phyloP scores from a whole-genome alignment of 2,888 invertebrate species.

The Merodon equestris region DNA sequence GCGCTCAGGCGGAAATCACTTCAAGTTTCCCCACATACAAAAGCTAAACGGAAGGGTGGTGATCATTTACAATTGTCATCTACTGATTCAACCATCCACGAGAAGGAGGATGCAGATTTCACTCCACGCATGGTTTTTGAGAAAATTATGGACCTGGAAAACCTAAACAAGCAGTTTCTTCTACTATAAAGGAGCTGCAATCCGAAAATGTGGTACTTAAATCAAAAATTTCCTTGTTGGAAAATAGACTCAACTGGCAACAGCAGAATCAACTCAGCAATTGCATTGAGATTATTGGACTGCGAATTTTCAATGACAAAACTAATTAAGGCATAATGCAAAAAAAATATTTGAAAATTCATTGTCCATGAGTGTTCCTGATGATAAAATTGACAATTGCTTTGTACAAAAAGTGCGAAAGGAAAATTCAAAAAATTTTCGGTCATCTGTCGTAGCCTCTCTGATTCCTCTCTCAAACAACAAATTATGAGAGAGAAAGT shows the following conservation, averaged over 20 bases:
- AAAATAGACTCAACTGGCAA: too few relatives aligned
- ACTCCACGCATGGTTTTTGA: not conserved
- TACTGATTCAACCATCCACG: slow-evolving; percentile 2
- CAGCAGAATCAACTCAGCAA: too few relatives aligned
- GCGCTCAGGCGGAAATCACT: not conserved
- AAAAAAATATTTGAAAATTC: slow-evolving; percentile 1
- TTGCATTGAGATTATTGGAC: too few relatives aligned
- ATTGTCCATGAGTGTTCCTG: slow-evolving; percentile 10
- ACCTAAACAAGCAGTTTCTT: not conserved
- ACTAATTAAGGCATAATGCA: not conserved
- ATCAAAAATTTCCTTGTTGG: not conserved
- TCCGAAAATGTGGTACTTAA: not conserved
- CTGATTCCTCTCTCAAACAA: not conserved
- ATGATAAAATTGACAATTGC: too few relatives aligned
- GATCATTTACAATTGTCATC: too few relatives aligned
- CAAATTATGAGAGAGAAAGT: too few relatives aligned
- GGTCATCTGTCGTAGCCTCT: not conserved
- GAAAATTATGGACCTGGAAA: not conserved
- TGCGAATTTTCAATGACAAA: slow-evolving; percentile 4
- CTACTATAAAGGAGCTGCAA: not conserved
- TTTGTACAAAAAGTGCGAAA: too few relatives aligned
- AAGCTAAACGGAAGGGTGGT: too few relatives aligned
- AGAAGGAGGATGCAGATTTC: not conserved
- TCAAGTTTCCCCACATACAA: too few relatives aligned
- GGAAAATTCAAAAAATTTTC: too few relatives aligned